Base-by-base conservation (phyloP, 2,888 invertebrate genomes). In the Julus scanicus region DNA sequence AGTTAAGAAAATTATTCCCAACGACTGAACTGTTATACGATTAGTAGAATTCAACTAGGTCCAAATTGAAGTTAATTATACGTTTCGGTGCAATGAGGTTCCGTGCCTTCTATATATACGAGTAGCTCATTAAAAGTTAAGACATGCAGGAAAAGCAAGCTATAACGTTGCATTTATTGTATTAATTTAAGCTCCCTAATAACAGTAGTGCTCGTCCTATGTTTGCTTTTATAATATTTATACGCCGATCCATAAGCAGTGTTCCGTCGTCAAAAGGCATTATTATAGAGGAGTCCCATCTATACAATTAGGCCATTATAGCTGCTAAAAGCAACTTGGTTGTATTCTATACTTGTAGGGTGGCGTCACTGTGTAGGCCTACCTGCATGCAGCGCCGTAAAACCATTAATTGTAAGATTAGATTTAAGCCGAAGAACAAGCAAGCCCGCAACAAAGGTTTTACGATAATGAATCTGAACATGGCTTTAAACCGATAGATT, bases 341-440 rank as follows among this genome's bases (percentile, higher is more conserved):
- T 29, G 29, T n/a, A n/a, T 6, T 44, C 44, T 5, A 6, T 44
- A 44, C 44, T 3, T 44, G 6, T 44, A 44, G 44, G 44, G 17
- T 53, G 53, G 53, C 13, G 53, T 1, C 44, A 44, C 44, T 44
- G 44, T 44, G 44, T 71, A 71, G 63, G 63, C 20, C 63, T 71
- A 71, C 63, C 63, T 71, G 63, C 53, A 53, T 86, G 86, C 20
- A 6, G 20, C 49, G 71, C 8, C 29, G 57, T 48, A 86, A 57
- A 44, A 87, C 57, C 87, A 87, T 87, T 87, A 87, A 87, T 87
- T 87, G 53, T 87, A 71, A 87, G 87, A 87, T 87, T 87, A 87
- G 57, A 44, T n/a, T 87, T 87, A 87, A 87, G 87, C 87, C 44
- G 53, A 63, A 87, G 87, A 57, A 87, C 87, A 87, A 87, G 57